Percentiles rank a stretch among this genome's conserved stretches.
Conservation (phyloP, 2,113 vertebrate genomes). For the Coptodon bakossiorum region DNA sequence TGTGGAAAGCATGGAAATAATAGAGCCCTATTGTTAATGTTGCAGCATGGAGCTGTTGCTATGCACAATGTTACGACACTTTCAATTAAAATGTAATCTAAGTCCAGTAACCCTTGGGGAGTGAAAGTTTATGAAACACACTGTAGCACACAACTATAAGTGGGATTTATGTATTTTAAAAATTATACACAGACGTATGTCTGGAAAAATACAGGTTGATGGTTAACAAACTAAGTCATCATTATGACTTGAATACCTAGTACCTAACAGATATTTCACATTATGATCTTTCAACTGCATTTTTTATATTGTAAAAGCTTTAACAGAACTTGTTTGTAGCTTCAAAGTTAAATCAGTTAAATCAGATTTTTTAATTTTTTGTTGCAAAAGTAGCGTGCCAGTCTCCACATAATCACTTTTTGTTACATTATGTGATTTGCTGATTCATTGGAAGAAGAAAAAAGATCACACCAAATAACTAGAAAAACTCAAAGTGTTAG, state of each 20-base stretch:
- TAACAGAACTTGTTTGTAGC: not conserved
- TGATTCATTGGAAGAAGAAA: not conserved
- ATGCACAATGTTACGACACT: not conserved
- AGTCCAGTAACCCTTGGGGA: not conserved
- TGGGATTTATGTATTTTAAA: not conserved
- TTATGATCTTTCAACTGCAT: not conserved
- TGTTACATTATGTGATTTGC: not conserved
- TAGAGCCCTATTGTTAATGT: not conserved
- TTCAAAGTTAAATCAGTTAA: not conserved
- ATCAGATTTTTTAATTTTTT: not conserved
- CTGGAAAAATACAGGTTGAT: not conserved
- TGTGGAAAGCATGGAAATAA: not conserved
- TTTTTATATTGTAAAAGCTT: not conserved
- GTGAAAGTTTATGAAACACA: not conserved
- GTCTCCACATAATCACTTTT: not conserved
- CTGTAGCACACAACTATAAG: not conserved
- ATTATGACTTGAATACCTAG: not conserved
- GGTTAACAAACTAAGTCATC: not conserved
- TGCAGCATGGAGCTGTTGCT: not conserved
- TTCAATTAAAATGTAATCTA: not conserved
- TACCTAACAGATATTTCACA: not conserved
- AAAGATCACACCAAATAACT: not conserved
- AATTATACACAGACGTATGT: not conserved
- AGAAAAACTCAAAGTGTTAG: not conserved
- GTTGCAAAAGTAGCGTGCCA: not conserved